Percentiles rank a stretch among this genome's conserved stretches.
phyloP scores from a whole-genome alignment of 2,797 vertebrate genomes.

The Anguilla anguilla region DNA sequence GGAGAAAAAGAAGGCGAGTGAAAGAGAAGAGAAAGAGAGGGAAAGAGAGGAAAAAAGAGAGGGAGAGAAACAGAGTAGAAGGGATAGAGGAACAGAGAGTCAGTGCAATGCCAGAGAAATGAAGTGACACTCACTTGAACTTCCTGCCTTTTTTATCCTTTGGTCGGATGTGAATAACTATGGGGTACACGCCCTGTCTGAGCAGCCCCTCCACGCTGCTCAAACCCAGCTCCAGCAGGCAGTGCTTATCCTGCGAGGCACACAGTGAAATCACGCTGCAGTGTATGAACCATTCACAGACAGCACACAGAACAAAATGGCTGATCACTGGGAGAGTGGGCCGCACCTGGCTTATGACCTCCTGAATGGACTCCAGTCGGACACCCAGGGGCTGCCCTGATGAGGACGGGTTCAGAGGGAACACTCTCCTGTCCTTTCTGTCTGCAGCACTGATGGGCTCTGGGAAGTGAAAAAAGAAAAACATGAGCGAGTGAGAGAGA shows the following conservation, averaged over 20 bases:
- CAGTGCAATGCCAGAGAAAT: neutral
- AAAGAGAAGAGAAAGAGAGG: neutral
- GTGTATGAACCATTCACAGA: slow-evolving; percentile 16
- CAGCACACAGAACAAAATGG: neutral
- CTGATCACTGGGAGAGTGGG: neutral
- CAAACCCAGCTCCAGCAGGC: slow-evolving; percentile 73
- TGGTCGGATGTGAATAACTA: slow-evolving; percentile 73
- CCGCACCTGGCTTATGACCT: slow-evolving; percentile 72
- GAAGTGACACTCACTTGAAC: slow-evolving; percentile 60
- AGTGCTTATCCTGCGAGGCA: slow-evolving; percentile 70
- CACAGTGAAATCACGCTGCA: neutral
- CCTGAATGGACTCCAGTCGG: slow-evolving; percentile 72
- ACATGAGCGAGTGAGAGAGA: neutral
- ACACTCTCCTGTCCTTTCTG: slow-evolving; percentile 61
- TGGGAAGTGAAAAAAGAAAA: slow-evolving; percentile 42
- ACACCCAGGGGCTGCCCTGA: slow-evolving; percentile 65
- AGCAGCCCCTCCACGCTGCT: slow-evolving; percentile 67
- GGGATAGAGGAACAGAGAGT: neutral
- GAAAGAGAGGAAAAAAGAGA: neutral
- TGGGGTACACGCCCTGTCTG: slow-evolving; percentile 73
- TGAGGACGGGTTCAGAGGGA: slow-evolving; percentile 63
- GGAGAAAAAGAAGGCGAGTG: neutral
- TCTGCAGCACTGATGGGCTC: slow-evolving; percentile 66
- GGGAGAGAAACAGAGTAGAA: neutral
- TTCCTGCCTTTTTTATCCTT: slow-evolving; percentile 76